Evolutionary conservation across 1,140 invertebrate species (phyloP).

Genomic region (Bursaphelenchus mucronatus): DNA sequence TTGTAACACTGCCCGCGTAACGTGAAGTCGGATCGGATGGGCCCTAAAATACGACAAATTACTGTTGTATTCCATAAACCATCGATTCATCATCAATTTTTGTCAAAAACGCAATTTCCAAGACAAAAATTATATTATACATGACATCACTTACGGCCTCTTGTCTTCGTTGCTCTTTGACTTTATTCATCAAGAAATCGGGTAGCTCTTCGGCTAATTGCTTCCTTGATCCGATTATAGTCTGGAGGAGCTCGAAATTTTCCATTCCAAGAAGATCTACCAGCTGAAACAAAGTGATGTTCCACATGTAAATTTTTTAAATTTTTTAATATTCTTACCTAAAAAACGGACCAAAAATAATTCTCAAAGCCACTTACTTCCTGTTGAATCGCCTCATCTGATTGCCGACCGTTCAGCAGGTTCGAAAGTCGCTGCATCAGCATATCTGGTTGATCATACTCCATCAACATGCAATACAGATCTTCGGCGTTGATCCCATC

Average conservation of each 20-base stretch:
- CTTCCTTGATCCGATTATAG: slow-evolving; percentile 71
- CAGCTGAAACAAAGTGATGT: slow-evolving; percentile 63
- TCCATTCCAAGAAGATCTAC: slow-evolving; percentile 83
- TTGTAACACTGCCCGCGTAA: slow-evolving; percentile 26
- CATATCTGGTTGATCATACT: background rate
- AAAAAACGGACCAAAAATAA: slow-evolving; percentile 3
- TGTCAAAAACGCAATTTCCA: slow-evolving; percentile 25
- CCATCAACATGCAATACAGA: background rate
- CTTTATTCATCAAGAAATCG: slow-evolving; percentile 20
- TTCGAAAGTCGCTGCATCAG: background rate
- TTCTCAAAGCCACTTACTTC: background rate
- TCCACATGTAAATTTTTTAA: too few relatives aligned
- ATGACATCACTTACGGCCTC: slow-evolving; percentile 24
- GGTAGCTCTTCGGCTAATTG: slow-evolving; percentile 38
- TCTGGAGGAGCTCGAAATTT: slow-evolving; percentile 76
- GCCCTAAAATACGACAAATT: slow-evolving; percentile 1
- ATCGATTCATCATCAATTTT: slow-evolving; percentile 71
- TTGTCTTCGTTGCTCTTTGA: slow-evolving; percentile 26
- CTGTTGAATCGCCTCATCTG: slow-evolving; percentile 8
- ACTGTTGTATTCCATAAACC: slow-evolving; percentile 11
- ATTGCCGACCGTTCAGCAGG: slow-evolving; percentile 10
- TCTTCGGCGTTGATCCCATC: background rate
- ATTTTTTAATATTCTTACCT: too few relatives aligned
- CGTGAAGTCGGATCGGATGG: slow-evolving; percentile 14
- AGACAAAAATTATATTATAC: slow-evolving; percentile 7